Percentiles rank a stretch among this genome's conserved stretches.
Evolutionary conservation across 2,888 invertebrate species (phyloP).

Genomic region (Drosophila kanekoi): DNA sequence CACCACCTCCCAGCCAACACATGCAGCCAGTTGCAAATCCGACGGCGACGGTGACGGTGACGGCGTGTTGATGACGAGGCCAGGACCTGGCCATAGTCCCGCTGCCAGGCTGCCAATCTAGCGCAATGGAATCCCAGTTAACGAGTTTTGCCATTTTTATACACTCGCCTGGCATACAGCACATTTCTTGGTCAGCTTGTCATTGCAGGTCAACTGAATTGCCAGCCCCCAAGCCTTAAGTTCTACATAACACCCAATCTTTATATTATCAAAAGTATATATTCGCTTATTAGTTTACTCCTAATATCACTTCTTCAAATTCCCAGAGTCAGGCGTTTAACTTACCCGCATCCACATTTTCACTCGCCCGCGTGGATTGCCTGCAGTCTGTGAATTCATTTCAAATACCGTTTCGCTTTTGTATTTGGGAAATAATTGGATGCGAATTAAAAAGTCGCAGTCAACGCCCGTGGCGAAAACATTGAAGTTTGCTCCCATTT

Average conservation of each 20-base stretch:
- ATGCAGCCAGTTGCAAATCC: slow-evolving; percentile 57
- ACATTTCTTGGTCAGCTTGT: slow-evolving; percentile 8
- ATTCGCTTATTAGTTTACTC: too few species aligned
- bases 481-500: too few species aligned
- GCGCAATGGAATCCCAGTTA: slow-evolving; percentile 72
- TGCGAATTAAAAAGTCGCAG: too few species aligned
- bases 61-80: slow-evolving; percentile 34
- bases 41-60: slow-evolving; percentile 19
- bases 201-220: not conserved
- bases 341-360: too few species aligned
- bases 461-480: too few species aligned
- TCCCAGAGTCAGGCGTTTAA: too few species aligned
- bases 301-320: too few species aligned
- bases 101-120: slow-evolving; percentile 58
- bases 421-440: too few species aligned
- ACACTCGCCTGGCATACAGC: slow-evolving; percentile 27
- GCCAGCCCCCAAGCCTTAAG: not conserved
- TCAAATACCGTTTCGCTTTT: too few species aligned
- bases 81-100: slow-evolving; percentile 31
- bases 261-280: too few species aligned
- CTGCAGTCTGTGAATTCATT: too few species aligned
- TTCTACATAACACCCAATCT: not conserved
- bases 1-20: slow-evolving; percentile 38
- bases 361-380: too few species aligned
- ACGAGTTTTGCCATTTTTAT: slow-evolving; percentile 72